A percentile compares a stretch with the other conserved stretches of the same genome.
phyloP scores from a whole-genome alignment of 2,888 invertebrate genomes.

The Leptogaster cylindrica region DNA sequence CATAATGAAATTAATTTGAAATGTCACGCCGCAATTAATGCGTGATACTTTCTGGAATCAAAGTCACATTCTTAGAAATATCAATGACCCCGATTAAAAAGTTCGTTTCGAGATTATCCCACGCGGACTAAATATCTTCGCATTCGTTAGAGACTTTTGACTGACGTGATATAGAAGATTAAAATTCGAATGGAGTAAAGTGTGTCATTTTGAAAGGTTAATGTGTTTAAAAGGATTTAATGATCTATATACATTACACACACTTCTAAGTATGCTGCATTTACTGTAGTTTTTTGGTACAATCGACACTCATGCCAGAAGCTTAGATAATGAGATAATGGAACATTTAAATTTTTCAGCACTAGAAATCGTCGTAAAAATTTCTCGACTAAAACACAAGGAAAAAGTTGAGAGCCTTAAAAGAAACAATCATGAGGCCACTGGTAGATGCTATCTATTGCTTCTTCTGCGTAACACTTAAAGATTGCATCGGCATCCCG shows the following conservation, averaged over 20 bases:
- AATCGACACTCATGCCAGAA: no score
- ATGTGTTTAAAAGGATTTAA: no score
- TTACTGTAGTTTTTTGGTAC: no score
- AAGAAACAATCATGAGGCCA: not conserved
- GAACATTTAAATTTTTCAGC: no score
- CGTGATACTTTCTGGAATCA: not conserved
- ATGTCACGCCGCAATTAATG: not conserved
- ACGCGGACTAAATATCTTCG: constrained; percentile 3
- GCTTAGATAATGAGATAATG: no score
- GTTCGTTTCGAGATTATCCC: constrained; percentile 9
- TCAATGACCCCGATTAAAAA: not conserved
- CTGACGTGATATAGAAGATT: no score
- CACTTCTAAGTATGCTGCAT: no score
- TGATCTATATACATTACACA: no score
- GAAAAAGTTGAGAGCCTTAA: not conserved
- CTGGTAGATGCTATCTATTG: constrained; percentile 15
- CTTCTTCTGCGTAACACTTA: constrained; percentile 26
- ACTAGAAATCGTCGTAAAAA: constrained; percentile 3
- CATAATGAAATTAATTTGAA: not conserved
- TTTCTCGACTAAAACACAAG: no score
- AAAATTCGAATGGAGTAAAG: not conserved
- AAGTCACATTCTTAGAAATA: not conserved
- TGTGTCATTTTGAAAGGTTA: not conserved
- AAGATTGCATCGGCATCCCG: constrained; percentile 15
- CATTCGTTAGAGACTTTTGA: not conserved